Evolutionary conservation across 2,113 vertebrate genomes (phyloP), one percentile per base, ranked within the genome.

Genomic region (Colius striatus): DNA sequence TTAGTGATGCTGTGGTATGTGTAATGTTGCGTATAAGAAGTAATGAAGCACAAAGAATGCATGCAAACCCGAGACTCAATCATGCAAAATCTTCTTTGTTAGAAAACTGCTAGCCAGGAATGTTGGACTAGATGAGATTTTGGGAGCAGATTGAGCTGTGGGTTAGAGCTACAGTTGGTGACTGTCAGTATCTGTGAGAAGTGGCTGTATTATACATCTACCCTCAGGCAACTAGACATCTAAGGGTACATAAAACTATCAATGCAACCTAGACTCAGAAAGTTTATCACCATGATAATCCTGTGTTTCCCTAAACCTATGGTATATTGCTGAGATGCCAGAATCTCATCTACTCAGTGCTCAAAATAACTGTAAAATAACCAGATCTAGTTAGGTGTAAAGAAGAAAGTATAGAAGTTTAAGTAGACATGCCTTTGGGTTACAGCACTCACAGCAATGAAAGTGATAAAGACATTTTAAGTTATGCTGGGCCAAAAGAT

Each of bases 1-100:
- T 84, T 62, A 43, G 7, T 22, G 20, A 43, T 36, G 20, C 21
- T 65, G 50, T 34, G 3, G 17, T 57, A 30, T 0, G 0, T n/a
- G 9, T 26, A 50, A 23, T 6, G 9, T 38, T 2, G 2, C 21
- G 7, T 38, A 5, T 5, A 60, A 75, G 58, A 84, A 85, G 13
- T 18, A 75, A 82, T 9, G 22, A 74, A 85, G 5, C 20, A 57
- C 43, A 75, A 78, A 70, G 32, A 30, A 55, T 9, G 3, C 8
- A 6, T 53, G 16, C 16, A 63, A 89, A 26, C 4, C 32, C 20
- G 29, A 58, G 19, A 17, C 13, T 47, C 9, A 18, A 11, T 4
- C 25, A 34, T 14, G 4, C 6, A 54, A 63, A 43, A 27, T n/a
- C 7, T 38, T 14, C 22, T 50, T 17, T 36, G 20, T 13, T 34